Base-by-base conservation (phyloP, 2,797 vertebrate genomes). In the Hemibagrus guttatus region DNA sequence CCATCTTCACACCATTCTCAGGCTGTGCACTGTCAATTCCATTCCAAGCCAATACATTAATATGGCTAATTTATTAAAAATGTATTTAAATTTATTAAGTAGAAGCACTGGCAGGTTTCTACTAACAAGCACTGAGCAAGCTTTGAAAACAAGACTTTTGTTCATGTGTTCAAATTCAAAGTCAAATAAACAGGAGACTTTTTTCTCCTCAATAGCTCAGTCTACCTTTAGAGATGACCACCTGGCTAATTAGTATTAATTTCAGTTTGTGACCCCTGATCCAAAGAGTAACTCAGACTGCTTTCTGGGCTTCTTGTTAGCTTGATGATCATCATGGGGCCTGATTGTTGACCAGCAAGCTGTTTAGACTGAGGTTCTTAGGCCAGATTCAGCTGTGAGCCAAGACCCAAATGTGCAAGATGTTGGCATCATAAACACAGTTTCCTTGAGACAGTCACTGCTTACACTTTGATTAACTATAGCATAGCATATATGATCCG, bases 1-100 rank as follows among this genome's bases (percentile, higher is more conserved):
- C 78, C 78, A 85, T 89, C 83, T 89, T 61, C 63, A 85, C 71
- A 61, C 63, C 64, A 69, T 87, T 84, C 83, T 87, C 68, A 85
- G 59, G 46, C 56, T 85, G 46, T 87, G 54, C 31, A 83, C 64
- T 79, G 72, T 86, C 64, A 87, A 83, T 84, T 89, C 79, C 46
- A 83, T 85, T 76, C 35, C 74, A 66, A 83, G 56, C 81, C 83
- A 84, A 58, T 59, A 61, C 64, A 68, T 12, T 75, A 87, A 63
- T 54, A 61, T 78, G 68, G 11, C 81, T 89, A n/a, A n/a, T n/a
- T n/a, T n/a, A n/a, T n/a, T n/a, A n/a, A n/a, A n/a, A n/a, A n/a
- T n/a, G n/a, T n/a, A n/a, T n/a, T n/a, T n/a, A n/a, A 79, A 66
- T 87, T 75, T 74, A 42, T 87, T 87, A 46, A 83, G 64, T 64